Percentiles rank a stretch among this genome's conserved stretches.
Evolutionary conservation across 2,797 vertebrate genomes (phyloP).

Genomic region (Potorous gilbertii): DNA sequence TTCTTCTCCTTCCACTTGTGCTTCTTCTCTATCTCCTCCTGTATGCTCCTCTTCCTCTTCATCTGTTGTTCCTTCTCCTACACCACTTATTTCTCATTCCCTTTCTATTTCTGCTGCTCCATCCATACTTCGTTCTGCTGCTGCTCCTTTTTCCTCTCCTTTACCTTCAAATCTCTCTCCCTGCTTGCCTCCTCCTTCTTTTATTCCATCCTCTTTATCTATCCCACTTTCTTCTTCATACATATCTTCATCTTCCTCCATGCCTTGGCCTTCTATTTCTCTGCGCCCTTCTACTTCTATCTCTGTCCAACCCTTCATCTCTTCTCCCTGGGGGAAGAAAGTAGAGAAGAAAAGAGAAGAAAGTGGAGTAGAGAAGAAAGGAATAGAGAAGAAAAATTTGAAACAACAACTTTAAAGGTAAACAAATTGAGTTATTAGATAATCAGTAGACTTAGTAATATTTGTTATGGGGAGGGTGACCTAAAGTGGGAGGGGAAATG

Average conservation of each 20-base stretch:
- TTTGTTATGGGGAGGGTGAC: conserved; percentile 62
- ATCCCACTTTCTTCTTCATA: conserved; percentile 62
- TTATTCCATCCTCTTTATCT: conserved; percentile 64
- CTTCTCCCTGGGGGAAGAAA: conserved; percentile 78
- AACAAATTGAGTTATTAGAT: conserved; percentile 72
- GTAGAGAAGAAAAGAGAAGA: conserved; percentile 81
- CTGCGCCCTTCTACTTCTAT: conserved; percentile 60
- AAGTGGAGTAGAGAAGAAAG: conserved; percentile 80
- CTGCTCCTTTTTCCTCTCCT: conserved; percentile 55
- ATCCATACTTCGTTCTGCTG: neutral
- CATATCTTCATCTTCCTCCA: conserved; percentile 69
- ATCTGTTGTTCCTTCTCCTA: conserved; percentile 52
- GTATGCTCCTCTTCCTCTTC: conserved; percentile 50
- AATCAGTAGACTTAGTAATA: conserved; percentile 69
- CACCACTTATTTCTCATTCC: conserved; percentile 28
- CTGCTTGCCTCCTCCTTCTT: conserved; percentile 48
- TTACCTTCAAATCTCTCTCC: conserved; percentile 58
- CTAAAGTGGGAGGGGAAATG: conserved; percentile 1
- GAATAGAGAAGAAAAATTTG: conserved; percentile 80
- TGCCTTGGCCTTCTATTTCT: conserved; percentile 52
- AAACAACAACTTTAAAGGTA: conserved; percentile 78
- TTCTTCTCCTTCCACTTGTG: conserved; percentile 40
- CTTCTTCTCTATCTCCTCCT: conserved; percentile 50
- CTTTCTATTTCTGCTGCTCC: conserved; percentile 23
- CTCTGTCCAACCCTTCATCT: conserved; percentile 62